Evolutionary conservation across 2,797 vertebrate genomes (phyloP).

Genomic region (Leucoraja ocellata): DNA sequence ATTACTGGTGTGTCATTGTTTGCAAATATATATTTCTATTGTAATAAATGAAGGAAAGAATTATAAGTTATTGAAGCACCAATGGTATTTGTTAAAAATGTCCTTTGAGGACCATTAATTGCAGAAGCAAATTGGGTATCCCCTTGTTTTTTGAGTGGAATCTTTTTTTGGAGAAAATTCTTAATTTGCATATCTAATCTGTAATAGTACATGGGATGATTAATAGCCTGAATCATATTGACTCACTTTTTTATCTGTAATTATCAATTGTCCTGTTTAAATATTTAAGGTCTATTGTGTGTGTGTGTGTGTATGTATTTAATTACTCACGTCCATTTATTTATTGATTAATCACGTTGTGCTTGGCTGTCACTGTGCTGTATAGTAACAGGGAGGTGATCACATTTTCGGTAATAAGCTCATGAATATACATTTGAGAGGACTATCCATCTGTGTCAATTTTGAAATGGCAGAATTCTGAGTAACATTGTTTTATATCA

Average conservation of each 20-base stretch:
- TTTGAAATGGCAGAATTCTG: background rate
- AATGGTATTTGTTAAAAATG: background rate
- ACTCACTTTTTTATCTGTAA: background rate
- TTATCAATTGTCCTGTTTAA: background rate
- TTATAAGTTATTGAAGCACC: background rate
- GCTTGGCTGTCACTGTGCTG: background rate
- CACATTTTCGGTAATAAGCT: background rate
- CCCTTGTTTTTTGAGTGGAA: background rate
- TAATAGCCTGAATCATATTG: background rate
- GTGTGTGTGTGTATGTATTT: background rate
- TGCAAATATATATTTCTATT: background rate
- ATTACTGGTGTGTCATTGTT: background rate
- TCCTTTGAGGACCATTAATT: background rate
- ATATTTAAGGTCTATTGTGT: background rate
- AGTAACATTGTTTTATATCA: background rate
- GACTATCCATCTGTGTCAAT: background rate
- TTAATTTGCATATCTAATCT: background rate
- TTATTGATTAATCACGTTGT: conserved; percentile 1
- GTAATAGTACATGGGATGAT: background rate
- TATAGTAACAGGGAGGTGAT: background rate
- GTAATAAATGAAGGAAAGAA: background rate
- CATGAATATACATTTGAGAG: conserved; percentile 24
- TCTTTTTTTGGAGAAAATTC: background rate
- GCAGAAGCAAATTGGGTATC: background rate
- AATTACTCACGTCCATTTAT: background rate